phyloP scores from a whole-genome alignment of 2,888 invertebrate genomes.

The Lasioglossum zephyrum region DNA sequence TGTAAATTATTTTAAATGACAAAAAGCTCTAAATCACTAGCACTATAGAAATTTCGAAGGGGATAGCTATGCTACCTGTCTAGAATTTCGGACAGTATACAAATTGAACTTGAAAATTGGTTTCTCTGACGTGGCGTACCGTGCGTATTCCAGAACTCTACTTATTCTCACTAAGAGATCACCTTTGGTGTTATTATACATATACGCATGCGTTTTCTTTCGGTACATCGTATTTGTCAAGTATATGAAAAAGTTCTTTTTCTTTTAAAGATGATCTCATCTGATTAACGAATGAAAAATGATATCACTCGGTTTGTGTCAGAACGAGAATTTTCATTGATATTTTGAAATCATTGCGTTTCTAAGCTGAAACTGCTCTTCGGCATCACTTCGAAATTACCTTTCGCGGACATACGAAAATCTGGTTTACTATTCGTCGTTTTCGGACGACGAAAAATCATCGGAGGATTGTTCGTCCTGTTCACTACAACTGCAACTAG shows the following conservation, averaged over 20 bases:
- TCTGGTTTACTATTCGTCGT: conserved; percentile 42
- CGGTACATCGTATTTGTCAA: not conserved
- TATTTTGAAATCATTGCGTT: not conserved
- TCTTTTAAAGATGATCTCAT: not conserved
- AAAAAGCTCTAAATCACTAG: not conserved
- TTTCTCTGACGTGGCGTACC: not conserved
- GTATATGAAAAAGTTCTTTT: not conserved
- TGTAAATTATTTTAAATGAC: not conserved
- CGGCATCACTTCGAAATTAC: conserved; percentile 19
- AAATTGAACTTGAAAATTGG: not conserved
- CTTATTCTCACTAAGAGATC: not conserved
- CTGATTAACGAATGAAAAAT: not conserved
- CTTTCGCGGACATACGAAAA: conserved; percentile 9
- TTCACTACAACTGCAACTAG: conserved; percentile 43
- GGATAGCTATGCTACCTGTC: not conserved
- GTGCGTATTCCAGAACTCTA: not conserved
- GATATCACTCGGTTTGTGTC: not conserved
- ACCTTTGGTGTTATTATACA: not conserved
- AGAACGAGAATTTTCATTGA: not conserved
- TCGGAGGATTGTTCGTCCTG: conserved; percentile 38
- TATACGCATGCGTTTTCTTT: not conserved
- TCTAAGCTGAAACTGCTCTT: not conserved
- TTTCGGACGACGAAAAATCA: conserved; percentile 28
- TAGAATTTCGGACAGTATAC: not conserved
- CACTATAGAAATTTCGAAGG: not conserved